Conservation (phyloP, 1,140 invertebrate genomes). For the Drosophila orosa region DNA sequence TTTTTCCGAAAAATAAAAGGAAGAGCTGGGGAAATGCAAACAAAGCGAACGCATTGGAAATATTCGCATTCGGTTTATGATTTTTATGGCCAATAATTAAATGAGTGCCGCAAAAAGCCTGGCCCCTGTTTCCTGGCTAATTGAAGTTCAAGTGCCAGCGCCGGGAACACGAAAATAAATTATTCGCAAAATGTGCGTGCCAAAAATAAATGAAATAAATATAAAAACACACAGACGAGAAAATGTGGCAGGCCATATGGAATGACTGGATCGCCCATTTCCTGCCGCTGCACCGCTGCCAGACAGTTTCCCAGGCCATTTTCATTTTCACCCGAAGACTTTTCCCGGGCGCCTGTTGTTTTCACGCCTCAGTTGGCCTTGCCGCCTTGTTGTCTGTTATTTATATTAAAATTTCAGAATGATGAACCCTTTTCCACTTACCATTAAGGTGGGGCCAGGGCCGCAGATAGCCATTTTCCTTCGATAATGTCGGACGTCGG, state of each 20-base stretch:
- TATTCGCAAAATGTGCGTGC: constrained; percentile 43
- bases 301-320: constrained; percentile 39
- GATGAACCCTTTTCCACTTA: constrained; percentile 50
- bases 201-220: neutral
- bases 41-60: constrained; percentile 34
- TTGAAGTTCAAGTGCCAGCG: constrained; percentile 67
- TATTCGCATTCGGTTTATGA: constrained; percentile 42
- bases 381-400: constrained; percentile 39
- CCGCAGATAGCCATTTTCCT: constrained; percentile 54
- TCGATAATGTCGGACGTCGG: constrained; percentile 31
- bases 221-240: neutral
- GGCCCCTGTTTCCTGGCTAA: constrained; percentile 49
- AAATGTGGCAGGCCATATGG: constrained; percentile 30
- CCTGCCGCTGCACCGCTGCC: constrained; percentile 26
- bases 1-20: constrained; percentile 29
- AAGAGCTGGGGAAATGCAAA: neutral
- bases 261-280: constrained; percentile 42
- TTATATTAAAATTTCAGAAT: constrained; percentile 53
- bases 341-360: constrained; percentile 52
- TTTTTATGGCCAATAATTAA: constrained; percentile 54
- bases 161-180: constrained; percentile 36
- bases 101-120: constrained; percentile 21
- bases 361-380: constrained; percentile 58
- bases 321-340: constrained; percentile 16
- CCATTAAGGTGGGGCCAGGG: constrained; percentile 47